phyloP scores from a whole-genome alignment of 2,888 invertebrate genomes.

The Chrysotoxum bicinctum region DNA sequence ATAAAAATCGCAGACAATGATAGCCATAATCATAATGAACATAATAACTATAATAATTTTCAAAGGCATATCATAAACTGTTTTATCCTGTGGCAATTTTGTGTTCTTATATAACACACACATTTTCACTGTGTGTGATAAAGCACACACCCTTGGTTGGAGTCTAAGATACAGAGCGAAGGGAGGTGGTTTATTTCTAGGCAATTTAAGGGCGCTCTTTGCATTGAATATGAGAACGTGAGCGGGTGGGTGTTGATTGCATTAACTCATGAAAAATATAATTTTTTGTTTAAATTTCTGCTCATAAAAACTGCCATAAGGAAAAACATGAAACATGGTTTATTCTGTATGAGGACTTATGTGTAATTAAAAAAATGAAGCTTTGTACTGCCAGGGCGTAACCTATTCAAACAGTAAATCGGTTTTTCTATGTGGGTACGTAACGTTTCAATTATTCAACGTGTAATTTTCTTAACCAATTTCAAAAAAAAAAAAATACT shows the following conservation, averaged over 20 bases:
- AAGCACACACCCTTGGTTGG: slow-evolving; percentile 9
- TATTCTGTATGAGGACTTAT: not conserved
- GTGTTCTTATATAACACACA: slow-evolving; percentile 12
- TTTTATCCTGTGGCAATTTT: slow-evolving; percentile 63
- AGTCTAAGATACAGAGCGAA: not conserved
- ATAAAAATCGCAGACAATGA: slow-evolving; percentile 72
- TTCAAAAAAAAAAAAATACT: not conserved
- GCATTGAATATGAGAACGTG: slow-evolving; percentile 3
- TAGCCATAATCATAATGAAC: slow-evolving; percentile 69
- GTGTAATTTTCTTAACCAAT: not conserved
- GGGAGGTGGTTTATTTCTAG: slow-evolving; percentile 7
- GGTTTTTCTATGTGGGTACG: not conserved
- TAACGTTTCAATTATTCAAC: not conserved
- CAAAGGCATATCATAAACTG: slow-evolving; percentile 70
- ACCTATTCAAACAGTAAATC: not conserved
- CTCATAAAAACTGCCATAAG: slow-evolving; percentile 39
- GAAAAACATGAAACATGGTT: not conserved
- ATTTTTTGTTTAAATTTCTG: slow-evolving; percentile 51
- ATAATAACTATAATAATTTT: slow-evolving; percentile 70
- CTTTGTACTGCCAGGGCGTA: not conserved
- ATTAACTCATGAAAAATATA: slow-evolving; percentile 51
- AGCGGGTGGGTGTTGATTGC: slow-evolving; percentile 48
- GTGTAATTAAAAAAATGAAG: not conserved
- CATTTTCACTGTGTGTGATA: not conserved
- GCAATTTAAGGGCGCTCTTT: slow-evolving; percentile 37